Evolutionary conservation across 2,888 invertebrate species (phyloP).

Genomic region (Rambutsinella grinnellia): DNA sequence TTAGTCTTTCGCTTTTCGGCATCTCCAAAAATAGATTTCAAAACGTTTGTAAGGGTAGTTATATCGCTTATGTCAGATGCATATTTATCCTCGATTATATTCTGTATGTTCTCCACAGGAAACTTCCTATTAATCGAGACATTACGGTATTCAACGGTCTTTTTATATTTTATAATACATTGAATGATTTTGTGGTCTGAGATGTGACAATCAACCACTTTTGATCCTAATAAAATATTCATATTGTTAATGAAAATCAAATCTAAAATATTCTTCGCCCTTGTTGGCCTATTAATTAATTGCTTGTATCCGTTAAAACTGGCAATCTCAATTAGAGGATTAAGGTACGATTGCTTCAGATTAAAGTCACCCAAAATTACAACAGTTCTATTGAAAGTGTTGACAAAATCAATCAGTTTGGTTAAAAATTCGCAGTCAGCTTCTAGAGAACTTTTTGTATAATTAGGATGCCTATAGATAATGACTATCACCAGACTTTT

Average conservation of each 20-base stretch:
- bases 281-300: background rate
- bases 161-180: background rate
- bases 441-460: background rate
- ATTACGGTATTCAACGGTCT: background rate
- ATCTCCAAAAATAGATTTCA: background rate
- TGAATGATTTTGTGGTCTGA: conserved; percentile 3
- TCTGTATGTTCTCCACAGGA: background rate
- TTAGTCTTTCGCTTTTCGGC: background rate
- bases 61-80: background rate
- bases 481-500: conserved; percentile 7
- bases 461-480: conserved; percentile 8
- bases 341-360: background rate
- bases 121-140: background rate
- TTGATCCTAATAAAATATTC: background rate
- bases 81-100: background rate
- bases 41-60: background rate
- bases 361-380: conserved; percentile 5
- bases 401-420: background rate
- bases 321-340: background rate
- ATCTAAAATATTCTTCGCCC: conserved; percentile 2
- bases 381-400: background rate
- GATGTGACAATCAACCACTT: background rate
- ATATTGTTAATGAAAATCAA: conserved; percentile 5
- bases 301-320: background rate
- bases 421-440: background rate